Base-by-base conservation (phyloP, 2,888 invertebrate genomes). In the Netelia virgata region DNA sequence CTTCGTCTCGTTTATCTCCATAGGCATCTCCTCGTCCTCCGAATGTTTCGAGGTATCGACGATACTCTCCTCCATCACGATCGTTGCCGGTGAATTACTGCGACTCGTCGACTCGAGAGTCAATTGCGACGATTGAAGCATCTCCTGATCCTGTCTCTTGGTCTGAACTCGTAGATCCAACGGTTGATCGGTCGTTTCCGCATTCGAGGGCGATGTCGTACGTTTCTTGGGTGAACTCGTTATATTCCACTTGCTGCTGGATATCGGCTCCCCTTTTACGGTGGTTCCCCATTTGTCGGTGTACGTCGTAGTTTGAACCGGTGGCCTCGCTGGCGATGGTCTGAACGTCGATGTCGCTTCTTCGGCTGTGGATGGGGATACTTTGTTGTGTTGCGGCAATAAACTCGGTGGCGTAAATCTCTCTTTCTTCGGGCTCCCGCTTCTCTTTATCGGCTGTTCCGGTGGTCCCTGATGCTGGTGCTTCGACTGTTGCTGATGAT, bases 331-430 rank as follows among this genome's bases (percentile, higher is more conserved):
- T 11, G 97, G 96, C 0, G 96, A 96, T 0, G 96, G 96, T 82
- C 96, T 94, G 82, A 95, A 94, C 87, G 95, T 95, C 16, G 95
- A 95, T 10, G 94, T 94, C 0, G 95, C 95, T 91, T 97, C 96
- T 90, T 97, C 96, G 8, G 94, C 95, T 1, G 96, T 95, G 6
- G 96, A 95, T 10, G 97, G 96, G 50, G 96, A 96, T 11, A 96
- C 95, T 89, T 96, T 96, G 85, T 91, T 94, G 41, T 57, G 94
- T 88, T 87, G 91, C 0, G 78, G 90, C 28, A 94, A 94, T 20
- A 94, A 90, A 87, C 95, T 94, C 0, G 95, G 95, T 3, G 96
- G 96, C 1, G 96, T 95, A 73, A 94, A 94, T 70, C 96, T 93
- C 70, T 96, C 95, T 84, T 94, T 95, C 28, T 94, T 94, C 8